These are phyloP conservation scores for Entosphenus tridentatus DNA, from an alignment of 2,113 vertebrate genomes.

Conservation along the genomic window DNA sequence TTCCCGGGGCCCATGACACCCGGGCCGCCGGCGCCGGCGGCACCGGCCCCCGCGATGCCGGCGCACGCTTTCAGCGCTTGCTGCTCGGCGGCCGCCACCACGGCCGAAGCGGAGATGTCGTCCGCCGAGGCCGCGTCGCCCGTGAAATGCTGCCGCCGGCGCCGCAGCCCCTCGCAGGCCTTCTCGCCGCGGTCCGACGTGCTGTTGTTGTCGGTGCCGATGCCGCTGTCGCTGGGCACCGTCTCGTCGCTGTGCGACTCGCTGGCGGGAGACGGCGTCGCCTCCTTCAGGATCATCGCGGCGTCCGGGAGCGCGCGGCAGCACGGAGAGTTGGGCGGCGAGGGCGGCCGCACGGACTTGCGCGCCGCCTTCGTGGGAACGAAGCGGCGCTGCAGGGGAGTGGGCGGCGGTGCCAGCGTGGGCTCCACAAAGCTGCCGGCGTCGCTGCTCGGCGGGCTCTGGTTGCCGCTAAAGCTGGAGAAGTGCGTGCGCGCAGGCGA, in stretches of 20 bases:
- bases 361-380: conserved; percentile 4
- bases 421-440: conserved; percentile 52
- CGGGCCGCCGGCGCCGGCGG: conserved; percentile 25
- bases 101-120: too few relatives aligned
- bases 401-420: conserved; percentile 33
- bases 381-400: not conserved
- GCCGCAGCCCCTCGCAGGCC: conserved; percentile 9
- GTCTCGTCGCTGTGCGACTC: conserved; percentile 87
- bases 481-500: not conserved
- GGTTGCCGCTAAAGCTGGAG: conserved; percentile 31
- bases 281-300: conserved; percentile 45
- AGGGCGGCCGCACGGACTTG: conserved; percentile 23
- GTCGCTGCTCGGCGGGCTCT: conserved; percentile 59
- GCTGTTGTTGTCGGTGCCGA: conserved; percentile 69
- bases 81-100: too few relatives aligned
- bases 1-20: conserved; percentile 35
- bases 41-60: conserved; percentile 3
- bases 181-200: conserved; percentile 57
- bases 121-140: not conserved
- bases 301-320: conserved; percentile 47
- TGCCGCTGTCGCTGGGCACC: conserved; percentile 59
- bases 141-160: not conserved
- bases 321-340: conserved; percentile 36
- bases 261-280: conserved; percentile 69
- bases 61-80: not conserved